A percentile compares a stretch with the other conserved stretches of the same genome.
These are phyloP conservation scores for Galendromus occidentalis DNA, from an alignment of 1,140 invertebrate species.

Conservation along the genomic window DNA sequence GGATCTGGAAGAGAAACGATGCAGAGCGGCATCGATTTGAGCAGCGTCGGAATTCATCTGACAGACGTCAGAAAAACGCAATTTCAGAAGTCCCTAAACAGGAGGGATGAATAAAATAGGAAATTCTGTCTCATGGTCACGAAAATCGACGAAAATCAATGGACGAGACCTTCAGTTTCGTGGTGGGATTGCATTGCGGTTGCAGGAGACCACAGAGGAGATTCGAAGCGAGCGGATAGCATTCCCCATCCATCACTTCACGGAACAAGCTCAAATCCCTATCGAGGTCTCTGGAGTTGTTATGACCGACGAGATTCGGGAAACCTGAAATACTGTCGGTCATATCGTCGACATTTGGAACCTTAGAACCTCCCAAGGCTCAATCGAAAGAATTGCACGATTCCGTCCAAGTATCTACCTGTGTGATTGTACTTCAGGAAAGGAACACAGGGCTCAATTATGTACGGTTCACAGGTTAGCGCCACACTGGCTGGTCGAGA, in stretches of 20 bases:
- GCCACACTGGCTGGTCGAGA: not conserved
- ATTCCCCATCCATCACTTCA: slow-evolving; percentile 3
- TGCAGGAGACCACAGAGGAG: not conserved
- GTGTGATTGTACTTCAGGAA: not conserved
- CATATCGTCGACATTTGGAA: not conserved
- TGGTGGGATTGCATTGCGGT: not conserved
- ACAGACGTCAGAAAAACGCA: too few relatives aligned
- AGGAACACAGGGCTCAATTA: not conserved
- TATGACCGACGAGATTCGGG: slow-evolving; percentile 7
- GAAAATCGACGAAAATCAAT: too few relatives aligned
- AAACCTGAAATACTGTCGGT: not conserved
- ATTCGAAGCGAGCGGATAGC: not conserved
- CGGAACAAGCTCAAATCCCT: slow-evolving; percentile 5
- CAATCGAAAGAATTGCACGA: too few relatives aligned
- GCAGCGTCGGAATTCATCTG: not conserved
- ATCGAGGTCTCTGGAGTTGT: not conserved
- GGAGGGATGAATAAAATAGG: not conserved
- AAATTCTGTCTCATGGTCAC: not conserved
- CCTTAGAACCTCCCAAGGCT: too few relatives aligned
- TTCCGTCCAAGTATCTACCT: too few relatives aligned
- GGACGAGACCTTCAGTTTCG: not conserved
- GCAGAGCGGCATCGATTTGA: not conserved
- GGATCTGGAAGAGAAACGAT: not conserved
- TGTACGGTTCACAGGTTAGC: not conserved
- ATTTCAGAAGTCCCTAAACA: not conserved